A percentile compares a stretch with the other conserved stretches of the same genome.
Conservation (phyloP, 2,888 invertebrate genomes). For the Poecilus cupreus region DNA sequence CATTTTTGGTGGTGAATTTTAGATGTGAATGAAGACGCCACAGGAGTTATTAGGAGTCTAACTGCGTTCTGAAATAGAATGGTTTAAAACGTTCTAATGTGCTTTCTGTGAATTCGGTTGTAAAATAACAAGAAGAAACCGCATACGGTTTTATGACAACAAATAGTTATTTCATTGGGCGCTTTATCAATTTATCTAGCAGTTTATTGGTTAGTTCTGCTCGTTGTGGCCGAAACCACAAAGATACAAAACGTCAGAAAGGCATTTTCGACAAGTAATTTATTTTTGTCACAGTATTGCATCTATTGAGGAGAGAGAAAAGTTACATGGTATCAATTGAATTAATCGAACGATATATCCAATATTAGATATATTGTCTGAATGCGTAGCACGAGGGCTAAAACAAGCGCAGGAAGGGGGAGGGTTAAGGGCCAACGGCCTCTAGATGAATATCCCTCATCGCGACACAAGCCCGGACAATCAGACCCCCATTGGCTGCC, state of each 20-base stretch:
- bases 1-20: too few species aligned
- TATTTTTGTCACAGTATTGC: slow-evolving; percentile 63
- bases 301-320: slow-evolving; percentile 59
- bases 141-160: neutral
- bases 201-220: neutral
- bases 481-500: slow-evolving; percentile 36
- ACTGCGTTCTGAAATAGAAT: too few species aligned
- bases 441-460: slow-evolving; percentile 50
- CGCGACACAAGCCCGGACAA: slow-evolving; percentile 7
- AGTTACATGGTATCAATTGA: slow-evolving; percentile 66
- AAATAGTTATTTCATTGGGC: slow-evolving; percentile 21
- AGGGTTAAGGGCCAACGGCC: slow-evolving; percentile 62
- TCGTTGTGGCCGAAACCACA: neutral
- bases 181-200: slow-evolving; percentile 19
- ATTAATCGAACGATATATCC: slow-evolving; percentile 66
- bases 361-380: slow-evolving; percentile 66
- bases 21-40: too few species aligned
- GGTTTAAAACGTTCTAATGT: too few species aligned
- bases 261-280: slow-evolving; percentile 62
- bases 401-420: neutral
- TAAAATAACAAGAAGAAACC: neutral
- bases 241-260: slow-evolving; percentile 10
- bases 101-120: too few species aligned
- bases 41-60: too few species aligned
- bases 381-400: slow-evolving; percentile 31